Base-by-base conservation (phyloP, 2,888 invertebrate species). In the Hemistola chrysoprasaria region DNA sequence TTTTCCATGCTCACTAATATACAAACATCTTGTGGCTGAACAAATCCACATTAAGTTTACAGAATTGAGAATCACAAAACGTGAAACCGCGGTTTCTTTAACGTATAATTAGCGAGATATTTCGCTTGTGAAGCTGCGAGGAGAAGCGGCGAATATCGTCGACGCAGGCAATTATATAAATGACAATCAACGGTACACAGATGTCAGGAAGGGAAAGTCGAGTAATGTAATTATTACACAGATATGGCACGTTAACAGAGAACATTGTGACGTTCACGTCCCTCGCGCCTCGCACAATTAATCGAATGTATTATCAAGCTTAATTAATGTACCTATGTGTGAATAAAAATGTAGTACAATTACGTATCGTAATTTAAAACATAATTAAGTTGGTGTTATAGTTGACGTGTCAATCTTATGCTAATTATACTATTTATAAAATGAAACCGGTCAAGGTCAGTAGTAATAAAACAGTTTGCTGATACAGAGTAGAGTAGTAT, bases 111-210 rank as follows among this genome's bases (percentile, higher is more conserved):
- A 43, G 32, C 26, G 29, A 36, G 37, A 44, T 48, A 49, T 26
- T 48, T 36, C 35, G 31, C 40, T 21, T 16, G 29, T 8, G n/a
- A 5, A 8, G 24, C 7, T 23, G 24, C 30, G 39, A 24, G 25
- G 24, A 33, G 39, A 24, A 26, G 31, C 39, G 47, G 38, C 27
- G 41, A 55, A 50, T 48, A 50, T 46, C 49, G 44, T 24, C 45
- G 24, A 39, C 42, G 46, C 25, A 16, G 71, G 76, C 78, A 87
- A 86, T 88, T 85, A 87, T 65, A 78, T 78, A 79, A 85, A 81
- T 68, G 84, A 81, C 80, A 81, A 81, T 83, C 81, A 79, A 76
- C 73, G 73, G 57, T 31, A 44, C 68, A 74, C 77, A 75, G 80
- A 75, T 68, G 76, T 71, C 65, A 67, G 69, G 56, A 68, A 75